Evolutionary conservation across 2,113 vertebrate genomes (phyloP).

Genomic region (Narcine bancroftii): DNA sequence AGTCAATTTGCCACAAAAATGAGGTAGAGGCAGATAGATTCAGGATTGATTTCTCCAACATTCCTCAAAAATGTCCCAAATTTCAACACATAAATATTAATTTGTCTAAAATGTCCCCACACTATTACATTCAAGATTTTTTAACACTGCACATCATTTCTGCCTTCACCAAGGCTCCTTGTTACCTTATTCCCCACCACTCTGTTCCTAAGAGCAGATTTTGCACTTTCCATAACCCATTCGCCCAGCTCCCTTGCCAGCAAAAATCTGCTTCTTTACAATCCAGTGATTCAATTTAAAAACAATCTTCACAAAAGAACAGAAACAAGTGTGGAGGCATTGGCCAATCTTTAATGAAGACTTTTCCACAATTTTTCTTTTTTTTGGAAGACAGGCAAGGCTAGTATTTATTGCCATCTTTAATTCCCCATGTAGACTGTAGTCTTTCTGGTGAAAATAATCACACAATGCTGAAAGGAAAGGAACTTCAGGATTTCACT

Average conservation of each 20-base stretch:
- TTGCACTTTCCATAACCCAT: neutral
- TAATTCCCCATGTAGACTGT: too few species aligned
- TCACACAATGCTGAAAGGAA: too few species aligned
- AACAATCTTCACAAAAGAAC: too few species aligned
- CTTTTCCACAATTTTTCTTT: too few species aligned
- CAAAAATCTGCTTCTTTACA: neutral
- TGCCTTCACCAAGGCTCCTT: neutral
- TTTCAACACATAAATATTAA: neutral
- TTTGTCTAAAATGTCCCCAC: neutral
- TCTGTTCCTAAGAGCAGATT: neutral
- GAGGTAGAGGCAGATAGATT: neutral
- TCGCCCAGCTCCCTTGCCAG: neutral
- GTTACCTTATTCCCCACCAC: neutral
- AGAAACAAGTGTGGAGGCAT: too few species aligned
- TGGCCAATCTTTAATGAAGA: too few species aligned
- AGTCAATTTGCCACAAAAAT: neutral
- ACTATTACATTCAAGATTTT: neutral
- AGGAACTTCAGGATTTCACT: too few species aligned
- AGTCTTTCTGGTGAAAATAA: too few species aligned
- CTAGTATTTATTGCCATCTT: too few species aligned
- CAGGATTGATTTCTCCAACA: neutral
- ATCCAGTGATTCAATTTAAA: neutral
- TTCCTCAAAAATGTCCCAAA: neutral
- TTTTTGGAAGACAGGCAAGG: too few species aligned
- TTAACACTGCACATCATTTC: neutral